phyloP scores from a whole-genome alignment of 2,797 vertebrate genomes.

The Hylomyscus alleni region DNA sequence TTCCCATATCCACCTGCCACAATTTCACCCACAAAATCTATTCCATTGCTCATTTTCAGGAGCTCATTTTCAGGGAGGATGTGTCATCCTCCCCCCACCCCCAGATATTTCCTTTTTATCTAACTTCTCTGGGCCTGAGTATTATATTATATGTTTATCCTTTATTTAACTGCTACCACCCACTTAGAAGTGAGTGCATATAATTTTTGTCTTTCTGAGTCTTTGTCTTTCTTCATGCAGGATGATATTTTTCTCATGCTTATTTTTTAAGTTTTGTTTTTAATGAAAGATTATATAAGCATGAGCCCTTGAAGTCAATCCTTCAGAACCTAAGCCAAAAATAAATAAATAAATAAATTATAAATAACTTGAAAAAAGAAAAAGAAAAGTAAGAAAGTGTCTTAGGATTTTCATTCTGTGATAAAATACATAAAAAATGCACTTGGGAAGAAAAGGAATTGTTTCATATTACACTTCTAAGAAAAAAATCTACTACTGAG shows the following conservation, averaged over 20 bases:
- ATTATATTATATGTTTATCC: neutral
- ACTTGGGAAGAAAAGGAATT: neutral
- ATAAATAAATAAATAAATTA: too few relatives aligned
- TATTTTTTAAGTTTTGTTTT: neutral
- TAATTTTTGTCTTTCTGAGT: neutral
- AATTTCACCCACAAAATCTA: neutral
- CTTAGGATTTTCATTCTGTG: neutral
- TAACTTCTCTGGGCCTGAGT: neutral
- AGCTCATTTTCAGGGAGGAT: neutral
- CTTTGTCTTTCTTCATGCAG: neutral
- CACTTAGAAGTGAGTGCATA: neutral
- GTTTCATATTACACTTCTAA: neutral
- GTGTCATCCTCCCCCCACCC: too few relatives aligned
- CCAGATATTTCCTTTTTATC: neutral
- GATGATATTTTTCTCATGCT: neutral
- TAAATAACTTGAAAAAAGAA: neutral
- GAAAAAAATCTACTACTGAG: neutral
- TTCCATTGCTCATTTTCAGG: neutral
- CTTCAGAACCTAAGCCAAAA: neutral
- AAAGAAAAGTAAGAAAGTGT: neutral
- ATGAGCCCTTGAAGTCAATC: neutral
- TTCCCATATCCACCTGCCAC: neutral
- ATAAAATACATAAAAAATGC: neutral
- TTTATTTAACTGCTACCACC: neutral
- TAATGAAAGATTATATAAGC: neutral